These are phyloP conservation scores for Pterocles orientalis DNA, from an alignment of 2,113 vertebrate species.

Conservation along the genomic window DNA sequence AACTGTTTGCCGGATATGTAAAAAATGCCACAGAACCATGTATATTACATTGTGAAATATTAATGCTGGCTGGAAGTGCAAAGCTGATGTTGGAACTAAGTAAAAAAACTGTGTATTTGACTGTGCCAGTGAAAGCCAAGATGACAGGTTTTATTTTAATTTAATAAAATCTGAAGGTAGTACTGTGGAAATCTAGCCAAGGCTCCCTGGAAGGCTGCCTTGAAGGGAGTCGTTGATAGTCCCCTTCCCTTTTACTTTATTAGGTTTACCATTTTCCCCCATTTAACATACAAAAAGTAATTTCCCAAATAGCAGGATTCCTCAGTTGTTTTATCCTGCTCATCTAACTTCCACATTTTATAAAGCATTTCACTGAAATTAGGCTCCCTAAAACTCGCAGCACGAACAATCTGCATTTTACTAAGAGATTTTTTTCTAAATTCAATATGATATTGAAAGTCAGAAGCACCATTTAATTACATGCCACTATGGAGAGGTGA, in stretches of 20 bases:
- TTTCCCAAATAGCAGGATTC: conserved; percentile 64
- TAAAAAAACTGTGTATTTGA: conserved; percentile 50
- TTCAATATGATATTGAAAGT: conserved; percentile 46
- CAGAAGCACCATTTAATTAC: conserved; percentile 38
- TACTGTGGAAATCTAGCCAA: conserved; percentile 56
- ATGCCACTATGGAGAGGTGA: neutral
- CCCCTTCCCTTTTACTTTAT: conserved; percentile 48
- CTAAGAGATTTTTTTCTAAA: conserved; percentile 53
- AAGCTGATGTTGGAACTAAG: conserved; percentile 43
- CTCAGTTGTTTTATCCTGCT: conserved; percentile 53
- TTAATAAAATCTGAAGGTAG: conserved; percentile 74
- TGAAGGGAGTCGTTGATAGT: conserved; percentile 58
- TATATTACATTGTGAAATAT: conserved; percentile 54
- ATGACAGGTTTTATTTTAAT: conserved; percentile 75
- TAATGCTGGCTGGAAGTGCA: conserved; percentile 45
- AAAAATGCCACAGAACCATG: conserved; percentile 35
- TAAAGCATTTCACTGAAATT: conserved; percentile 56
- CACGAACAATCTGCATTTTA: conserved; percentile 54
- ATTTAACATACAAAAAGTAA: conserved; percentile 67
- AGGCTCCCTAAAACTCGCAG: conserved; percentile 51
- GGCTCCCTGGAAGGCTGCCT: conserved; percentile 69
- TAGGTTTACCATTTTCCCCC: conserved; percentile 38
- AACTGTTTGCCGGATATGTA: conserved; percentile 29
- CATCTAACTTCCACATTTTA: conserved; percentile 24
- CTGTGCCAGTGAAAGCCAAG: conserved; percentile 62